A percentile compares a stretch with the other conserved stretches of the same genome.
phyloP scores from a whole-genome alignment of 2,888 invertebrate species.

The Chelonus formosanus region DNA sequence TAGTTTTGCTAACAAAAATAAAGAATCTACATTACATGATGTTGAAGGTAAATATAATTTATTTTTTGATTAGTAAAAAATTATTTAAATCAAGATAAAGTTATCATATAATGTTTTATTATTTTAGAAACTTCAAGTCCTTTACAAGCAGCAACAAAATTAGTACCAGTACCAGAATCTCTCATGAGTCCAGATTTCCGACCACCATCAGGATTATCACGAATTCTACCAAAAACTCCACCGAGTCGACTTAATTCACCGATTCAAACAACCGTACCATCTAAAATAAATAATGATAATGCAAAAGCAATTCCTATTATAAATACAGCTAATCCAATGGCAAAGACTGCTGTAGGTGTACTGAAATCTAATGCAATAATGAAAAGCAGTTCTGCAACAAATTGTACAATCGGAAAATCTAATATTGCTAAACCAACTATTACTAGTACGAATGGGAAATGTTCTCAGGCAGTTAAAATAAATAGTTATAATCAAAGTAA shows the following conservation, averaged over 20 bases:
- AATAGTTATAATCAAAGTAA: constrained; percentile 61
- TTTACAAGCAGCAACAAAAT: constrained; percentile 83
- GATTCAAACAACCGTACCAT: constrained; percentile 54
- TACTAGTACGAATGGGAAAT: constrained; percentile 51
- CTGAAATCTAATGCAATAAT: constrained; percentile 53
- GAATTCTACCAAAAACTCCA: constrained; percentile 54
- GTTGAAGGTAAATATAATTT: constrained; percentile 50
- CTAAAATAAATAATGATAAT: constrained; percentile 48
- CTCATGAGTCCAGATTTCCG: constrained; percentile 85
- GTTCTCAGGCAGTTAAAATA: constrained; percentile 58
- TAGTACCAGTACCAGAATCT: constrained; percentile 88
- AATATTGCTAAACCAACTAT: constrained; percentile 56
- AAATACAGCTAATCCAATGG: constrained; percentile 56
- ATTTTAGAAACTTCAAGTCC: constrained; percentile 68
- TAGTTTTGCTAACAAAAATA: constrained; percentile 58
- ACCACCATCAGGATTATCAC: constrained; percentile 57
- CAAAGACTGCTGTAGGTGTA: constrained; percentile 49
- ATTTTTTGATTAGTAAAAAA: constrained; percentile 5
- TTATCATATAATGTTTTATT: background rate
- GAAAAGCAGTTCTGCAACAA: constrained; percentile 57
- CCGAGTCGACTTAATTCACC: constrained; percentile 58
- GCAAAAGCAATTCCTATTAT: constrained; percentile 54
- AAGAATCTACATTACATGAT: constrained; percentile 46
- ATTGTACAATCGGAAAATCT: constrained; percentile 50
- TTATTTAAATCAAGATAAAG: background rate